A percentile compares a stretch with the other conserved stretches of the same genome.
phyloP scores from a whole-genome alignment of 1,140 invertebrate genomes.

The Drosophila parvula region DNA sequence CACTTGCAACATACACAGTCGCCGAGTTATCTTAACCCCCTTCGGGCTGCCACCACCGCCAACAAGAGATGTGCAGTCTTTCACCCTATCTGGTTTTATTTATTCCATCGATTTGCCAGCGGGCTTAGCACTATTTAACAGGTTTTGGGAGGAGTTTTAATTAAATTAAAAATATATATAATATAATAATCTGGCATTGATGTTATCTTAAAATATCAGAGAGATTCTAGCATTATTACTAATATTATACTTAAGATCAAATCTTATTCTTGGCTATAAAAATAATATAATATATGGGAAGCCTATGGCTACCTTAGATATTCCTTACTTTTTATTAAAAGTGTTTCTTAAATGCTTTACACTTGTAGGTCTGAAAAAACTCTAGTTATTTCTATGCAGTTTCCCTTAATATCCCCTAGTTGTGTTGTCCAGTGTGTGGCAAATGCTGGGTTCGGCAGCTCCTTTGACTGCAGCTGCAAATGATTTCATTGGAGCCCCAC shows the following conservation, averaged over 20 bases:
- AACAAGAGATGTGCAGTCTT: constrained; percentile 21
- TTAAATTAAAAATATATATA: background rate
- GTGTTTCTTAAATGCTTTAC: background rate
- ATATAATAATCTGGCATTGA: background rate
- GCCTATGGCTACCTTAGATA: no score
- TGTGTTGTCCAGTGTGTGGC: constrained; percentile 27
- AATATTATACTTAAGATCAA: background rate
- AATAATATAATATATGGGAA: background rate
- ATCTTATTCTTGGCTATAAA: background rate
- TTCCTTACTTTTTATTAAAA: background rate
- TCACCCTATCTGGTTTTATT: constrained; percentile 29
- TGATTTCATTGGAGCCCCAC: constrained; percentile 73
- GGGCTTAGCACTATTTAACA: constrained; percentile 22
- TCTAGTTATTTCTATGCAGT: background rate
- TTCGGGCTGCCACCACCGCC: constrained; percentile 14
- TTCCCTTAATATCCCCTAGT: background rate
- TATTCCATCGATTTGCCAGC: constrained; percentile 29
- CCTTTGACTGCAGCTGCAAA: constrained; percentile 64
- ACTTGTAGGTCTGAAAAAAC: background rate
- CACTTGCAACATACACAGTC: background rate
- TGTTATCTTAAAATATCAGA: background rate
- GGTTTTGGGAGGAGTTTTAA: no score
- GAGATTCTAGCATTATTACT: background rate
- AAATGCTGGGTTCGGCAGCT: constrained; percentile 29
- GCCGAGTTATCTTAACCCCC: constrained; percentile 15